Base-by-base conservation (phyloP, 2,888 invertebrate species). In the Cantharis lateralis region DNA sequence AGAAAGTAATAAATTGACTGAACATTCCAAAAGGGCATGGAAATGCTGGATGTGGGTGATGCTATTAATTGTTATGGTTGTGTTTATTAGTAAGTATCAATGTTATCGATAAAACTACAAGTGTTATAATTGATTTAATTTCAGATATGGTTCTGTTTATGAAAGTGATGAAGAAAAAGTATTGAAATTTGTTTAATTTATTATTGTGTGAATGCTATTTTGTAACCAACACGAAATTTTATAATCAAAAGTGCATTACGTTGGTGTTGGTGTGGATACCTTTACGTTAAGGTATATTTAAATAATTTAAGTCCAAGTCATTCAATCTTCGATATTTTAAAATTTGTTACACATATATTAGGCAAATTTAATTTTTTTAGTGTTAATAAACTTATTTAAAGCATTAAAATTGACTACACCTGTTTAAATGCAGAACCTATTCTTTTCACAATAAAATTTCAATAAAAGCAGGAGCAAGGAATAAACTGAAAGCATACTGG, bases 41-140 rank as follows among this genome's bases (percentile, higher is more conserved):
- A 96, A 96, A 85, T 98, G 98, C 88, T 97, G 97, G 97, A 92
- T 98, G 81, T 98, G 97, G 96, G 89, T 97, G 61, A 95, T 98
- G 95, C 90, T 98, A 72, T 92, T 93, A 7, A 89, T 96, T 70
- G 97, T 98, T 68, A 92, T 96, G 87, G 90, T 93, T 75, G 94
- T 96, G 82, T 98, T 98, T 89, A 93, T 98, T 79, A 95, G 96
- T 96, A 89, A 92, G 94, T 90, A 15, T 13, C 16, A 18, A 24
- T 68, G 1, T 61, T n/a, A 15, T 24, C 4, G 13, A 7, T 18
- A 24, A 26, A 75, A 15, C 16, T 15, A 64, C 5, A 20, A 15
- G 28, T 66, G 10, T 13, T 62, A 16, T 10, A 9, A 13, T 10
- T 15, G n/a, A n/a, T 32, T 66, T 20, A 61, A 82, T 92, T 92